phyloP scores from a whole-genome alignment of 2,797 vertebrate genomes.

The Pseudochromis fuscus region DNA sequence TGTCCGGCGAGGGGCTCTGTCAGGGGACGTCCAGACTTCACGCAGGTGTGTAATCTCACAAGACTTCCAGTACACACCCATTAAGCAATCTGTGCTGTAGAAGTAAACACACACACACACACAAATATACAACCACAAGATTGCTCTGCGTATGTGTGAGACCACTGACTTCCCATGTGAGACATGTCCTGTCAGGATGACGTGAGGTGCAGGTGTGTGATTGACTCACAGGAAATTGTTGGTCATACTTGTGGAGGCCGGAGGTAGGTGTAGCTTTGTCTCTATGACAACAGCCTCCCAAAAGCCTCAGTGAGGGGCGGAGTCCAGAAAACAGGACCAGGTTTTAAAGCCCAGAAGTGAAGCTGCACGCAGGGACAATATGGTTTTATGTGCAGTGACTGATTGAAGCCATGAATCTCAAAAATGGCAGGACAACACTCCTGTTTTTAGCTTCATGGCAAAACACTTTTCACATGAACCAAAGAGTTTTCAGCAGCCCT shows the following conservation, averaged over 20 bases:
- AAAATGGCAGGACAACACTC: too few species aligned
- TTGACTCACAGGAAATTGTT: constrained; percentile 72
- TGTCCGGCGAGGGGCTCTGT: constrained; percentile 41
- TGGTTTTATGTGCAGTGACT: constrained; percentile 17
- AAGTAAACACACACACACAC: constrained; percentile 52
- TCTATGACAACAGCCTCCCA: constrained; percentile 63
- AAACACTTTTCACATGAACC: neutral
- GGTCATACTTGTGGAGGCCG: constrained; percentile 48
- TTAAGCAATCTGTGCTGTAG: constrained; percentile 47
- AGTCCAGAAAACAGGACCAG: constrained; percentile 41
- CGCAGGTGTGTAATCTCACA: constrained; percentile 75
- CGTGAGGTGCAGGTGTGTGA: constrained; percentile 53
- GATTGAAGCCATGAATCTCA: too few species aligned
- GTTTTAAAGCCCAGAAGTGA: constrained; percentile 8
- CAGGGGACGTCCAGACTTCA: constrained; percentile 55
- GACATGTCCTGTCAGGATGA: constrained; percentile 60
- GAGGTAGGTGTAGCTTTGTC: constrained; percentile 31
- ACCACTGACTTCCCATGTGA: constrained; percentile 58
- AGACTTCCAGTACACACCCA: constrained; percentile 52
- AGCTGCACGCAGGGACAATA: constrained; percentile 10
- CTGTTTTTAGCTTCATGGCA: neutral
- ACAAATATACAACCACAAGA: constrained; percentile 44
- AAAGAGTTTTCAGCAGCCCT: too few species aligned
- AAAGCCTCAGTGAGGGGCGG: constrained; percentile 13
- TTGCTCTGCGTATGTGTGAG: constrained; percentile 57